Percentiles rank a stretch among this genome's conserved stretches.
Conservation (phyloP, 2,888 invertebrate genomes). For the Cerastis leucographa region DNA sequence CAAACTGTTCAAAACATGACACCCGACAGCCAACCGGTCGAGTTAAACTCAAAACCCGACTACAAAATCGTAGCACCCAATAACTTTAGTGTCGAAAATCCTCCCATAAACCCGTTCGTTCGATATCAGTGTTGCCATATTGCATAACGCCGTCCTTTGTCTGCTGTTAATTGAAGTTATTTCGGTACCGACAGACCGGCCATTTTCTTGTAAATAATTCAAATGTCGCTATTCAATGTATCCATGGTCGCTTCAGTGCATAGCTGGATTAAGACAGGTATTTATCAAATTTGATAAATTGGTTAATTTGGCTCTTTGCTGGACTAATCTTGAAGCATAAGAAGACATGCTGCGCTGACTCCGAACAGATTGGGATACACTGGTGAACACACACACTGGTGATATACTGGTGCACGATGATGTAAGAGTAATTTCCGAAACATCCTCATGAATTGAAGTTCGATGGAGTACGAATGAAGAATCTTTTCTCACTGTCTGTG, state of each 20-base stretch:
- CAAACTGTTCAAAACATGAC: not conserved
- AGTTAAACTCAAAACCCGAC: not conserved
- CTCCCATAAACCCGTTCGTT: constrained; percentile 5
- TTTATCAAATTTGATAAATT: constrained; percentile 18
- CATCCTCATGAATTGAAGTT: not conserved
- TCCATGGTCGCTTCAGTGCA: constrained; percentile 27
- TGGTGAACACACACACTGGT: too few species aligned
- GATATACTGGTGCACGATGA: too few species aligned
- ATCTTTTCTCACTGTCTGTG: not conserved
- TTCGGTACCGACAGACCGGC: constrained; percentile 58
- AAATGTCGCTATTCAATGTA: constrained; percentile 62
- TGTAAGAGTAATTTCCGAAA: not conserved
- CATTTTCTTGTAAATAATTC: constrained; percentile 75
- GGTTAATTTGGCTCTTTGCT: not conserved
- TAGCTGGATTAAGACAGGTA: not conserved
- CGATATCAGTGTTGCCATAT: constrained; percentile 53
- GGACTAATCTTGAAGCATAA: not conserved
- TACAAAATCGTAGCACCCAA: constrained; percentile 23
- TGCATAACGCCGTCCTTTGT: constrained; percentile 70
- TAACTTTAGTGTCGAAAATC: constrained; percentile 11
- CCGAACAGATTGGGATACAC: too few species aligned
- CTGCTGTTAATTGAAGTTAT: constrained; percentile 78
- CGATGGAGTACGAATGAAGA: not conserved
- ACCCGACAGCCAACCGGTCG: not conserved
- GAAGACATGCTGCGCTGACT: too few species aligned